These are phyloP conservation scores for Elysia crispata DNA, from an alignment of 2,888 invertebrate genomes.

Conservation along the genomic window DNA sequence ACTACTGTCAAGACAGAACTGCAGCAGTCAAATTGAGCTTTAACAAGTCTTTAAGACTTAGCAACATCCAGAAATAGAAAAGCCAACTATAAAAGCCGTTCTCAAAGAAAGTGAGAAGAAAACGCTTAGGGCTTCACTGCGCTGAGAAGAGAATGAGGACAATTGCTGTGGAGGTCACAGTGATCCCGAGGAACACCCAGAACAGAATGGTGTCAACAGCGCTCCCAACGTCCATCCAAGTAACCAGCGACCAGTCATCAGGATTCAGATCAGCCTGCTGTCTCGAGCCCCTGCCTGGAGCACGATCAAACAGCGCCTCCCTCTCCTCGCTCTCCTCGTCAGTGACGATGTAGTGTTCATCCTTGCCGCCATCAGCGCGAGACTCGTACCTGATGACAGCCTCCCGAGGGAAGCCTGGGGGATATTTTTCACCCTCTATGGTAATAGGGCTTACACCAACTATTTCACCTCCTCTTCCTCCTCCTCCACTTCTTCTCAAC, in stretches of 20 bases:
- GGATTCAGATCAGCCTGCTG: conserved; percentile 6
- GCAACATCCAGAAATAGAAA: too few species aligned
- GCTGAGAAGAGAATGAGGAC: conserved; percentile 54
- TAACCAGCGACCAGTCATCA: conserved; percentile 45
- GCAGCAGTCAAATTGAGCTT: too few species aligned
- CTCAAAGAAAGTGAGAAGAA: too few species aligned
- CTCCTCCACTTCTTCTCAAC: too few species aligned
- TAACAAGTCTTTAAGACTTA: too few species aligned
- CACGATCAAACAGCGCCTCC: conserved; percentile 31
- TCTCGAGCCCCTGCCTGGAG: not conserved
- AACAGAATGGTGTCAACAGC: conserved; percentile 56
- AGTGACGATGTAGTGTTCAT: not conserved
- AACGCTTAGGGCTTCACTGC: conserved; percentile 6
- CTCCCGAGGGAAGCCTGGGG: too few species aligned
- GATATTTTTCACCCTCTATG: conserved; percentile 2
- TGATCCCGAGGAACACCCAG: conserved; percentile 55
- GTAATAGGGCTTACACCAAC: not conserved
- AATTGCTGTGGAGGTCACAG: conserved; percentile 53
- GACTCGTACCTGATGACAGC: conserved; percentile 20
- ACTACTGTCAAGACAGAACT: too few species aligned
- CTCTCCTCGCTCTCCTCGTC: conserved; percentile 41
- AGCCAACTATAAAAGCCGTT: too few species aligned
- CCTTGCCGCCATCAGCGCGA: not conserved
- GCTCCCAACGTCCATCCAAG: conserved; percentile 51
- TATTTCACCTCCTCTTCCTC: conserved; percentile 2